These are phyloP conservation scores for Drosophila lini DNA, from an alignment of 1,140 invertebrate genomes.

Conservation along the genomic window DNA sequence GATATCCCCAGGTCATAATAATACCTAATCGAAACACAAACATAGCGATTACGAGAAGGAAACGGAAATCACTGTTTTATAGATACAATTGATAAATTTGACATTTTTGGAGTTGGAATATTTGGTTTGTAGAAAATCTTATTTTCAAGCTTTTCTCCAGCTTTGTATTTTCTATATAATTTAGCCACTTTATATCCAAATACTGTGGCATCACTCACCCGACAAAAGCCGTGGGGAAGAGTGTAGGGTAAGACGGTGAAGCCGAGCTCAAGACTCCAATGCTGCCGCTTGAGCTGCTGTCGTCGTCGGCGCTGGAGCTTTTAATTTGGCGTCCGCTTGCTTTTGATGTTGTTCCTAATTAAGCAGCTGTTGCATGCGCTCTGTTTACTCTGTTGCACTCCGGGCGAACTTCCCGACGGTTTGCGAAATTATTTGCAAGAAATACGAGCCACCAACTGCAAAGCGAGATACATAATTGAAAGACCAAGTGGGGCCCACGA, in stretches of 20 bases:
- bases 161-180: neutral
- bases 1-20: neutral
- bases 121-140: too few species aligned
- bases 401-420: conserved; percentile 3
- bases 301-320: conserved; percentile 35
- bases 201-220: conserved; percentile 20
- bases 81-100: neutral
- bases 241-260: conserved; percentile 6
- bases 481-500: conserved; percentile 10
- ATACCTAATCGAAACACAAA: neutral
- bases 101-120: neutral
- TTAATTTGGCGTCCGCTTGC: conserved; percentile 19
- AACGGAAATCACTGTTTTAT: neutral
- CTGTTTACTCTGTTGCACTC: conserved; percentile 30
- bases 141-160: neutral
- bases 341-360: conserved; percentile 19
- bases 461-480: neutral
- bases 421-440: conserved; percentile 1
- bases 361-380: conserved; percentile 67
- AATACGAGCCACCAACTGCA: neutral
- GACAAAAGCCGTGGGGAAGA: conserved; percentile 12
- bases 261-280: conserved; percentile 47
- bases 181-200: neutral
- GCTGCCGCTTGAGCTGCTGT: conserved; percentile 25
- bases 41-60: neutral